Conservation (phyloP, 2,888 invertebrate genomes). For the Pammene aurita region DNA sequence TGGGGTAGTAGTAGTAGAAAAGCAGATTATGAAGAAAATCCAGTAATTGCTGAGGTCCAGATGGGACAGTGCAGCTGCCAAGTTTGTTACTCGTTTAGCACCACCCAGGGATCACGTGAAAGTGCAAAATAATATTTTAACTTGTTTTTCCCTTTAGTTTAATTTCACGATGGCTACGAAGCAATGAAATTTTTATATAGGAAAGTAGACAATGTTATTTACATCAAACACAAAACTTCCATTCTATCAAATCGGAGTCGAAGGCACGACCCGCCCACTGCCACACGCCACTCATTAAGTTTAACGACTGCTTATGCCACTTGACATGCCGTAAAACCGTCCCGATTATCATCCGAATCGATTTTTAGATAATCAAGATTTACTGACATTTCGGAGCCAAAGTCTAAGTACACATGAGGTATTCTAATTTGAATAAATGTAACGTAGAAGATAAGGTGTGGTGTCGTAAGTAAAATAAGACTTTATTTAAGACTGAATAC, state of each 20-base stretch:
- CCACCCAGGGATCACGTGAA: too few relatives aligned
- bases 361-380: slow-evolving; percentile 39
- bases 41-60: too few relatives aligned
- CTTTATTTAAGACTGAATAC: too few relatives aligned
- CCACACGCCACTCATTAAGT: slow-evolving; percentile 55
- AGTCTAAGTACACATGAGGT: background rate
- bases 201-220: background rate
- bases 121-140: too few relatives aligned
- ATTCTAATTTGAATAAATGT: background rate
- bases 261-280: slow-evolving; percentile 16
- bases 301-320: slow-evolving; percentile 62
- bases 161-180: too few relatives aligned
- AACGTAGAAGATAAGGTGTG: too few relatives aligned
- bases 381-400: slow-evolving; percentile 24
- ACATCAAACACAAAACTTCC: slow-evolving; percentile 9
- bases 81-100: too few relatives aligned
- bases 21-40: too few relatives aligned
- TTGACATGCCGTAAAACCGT: slow-evolving; percentile 56
- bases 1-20: too few relatives aligned
- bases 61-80: too few relatives aligned
- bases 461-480: too few relatives aligned
- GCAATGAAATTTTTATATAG: background rate
- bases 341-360: slow-evolving; percentile 47
- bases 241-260: background rate
- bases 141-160: too few relatives aligned